A percentile compares a stretch with the other conserved stretches of the same genome.
phyloP scores from a whole-genome alignment of 1,140 invertebrate species.

The Batillaria attramentaria region DNA sequence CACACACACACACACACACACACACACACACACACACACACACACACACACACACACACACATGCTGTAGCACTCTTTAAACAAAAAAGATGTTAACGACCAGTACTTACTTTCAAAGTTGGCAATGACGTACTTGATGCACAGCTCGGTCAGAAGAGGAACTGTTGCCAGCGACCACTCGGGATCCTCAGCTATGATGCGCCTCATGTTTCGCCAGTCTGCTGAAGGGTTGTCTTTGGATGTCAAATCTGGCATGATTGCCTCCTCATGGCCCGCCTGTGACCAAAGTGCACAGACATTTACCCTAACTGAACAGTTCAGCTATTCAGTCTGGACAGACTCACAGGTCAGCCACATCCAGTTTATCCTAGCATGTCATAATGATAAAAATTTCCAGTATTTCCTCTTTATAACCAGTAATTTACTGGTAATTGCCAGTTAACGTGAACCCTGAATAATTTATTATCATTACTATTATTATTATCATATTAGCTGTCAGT shows the following conservation, averaged over 20 bases:
- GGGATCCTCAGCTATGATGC: conserved; percentile 72
- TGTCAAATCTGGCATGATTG: conserved; percentile 44
- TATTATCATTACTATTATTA: background rate
- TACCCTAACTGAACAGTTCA: background rate
- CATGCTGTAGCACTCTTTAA: too few species aligned
- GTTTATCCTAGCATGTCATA: conserved; percentile 7
- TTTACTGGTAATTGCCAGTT: too few species aligned
- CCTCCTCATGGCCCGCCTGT: conserved; percentile 28
- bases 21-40: too few species aligned
- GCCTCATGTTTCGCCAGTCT: conserved; percentile 70
- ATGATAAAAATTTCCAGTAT: too few species aligned
- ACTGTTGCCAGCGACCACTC: conserved; percentile 73
- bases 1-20: too few species aligned
- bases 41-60: too few species aligned
- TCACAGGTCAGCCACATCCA: too few species aligned
- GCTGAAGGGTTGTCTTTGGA: conserved; percentile 66
- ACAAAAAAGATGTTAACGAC: conserved; percentile 9
- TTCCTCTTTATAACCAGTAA: too few species aligned
- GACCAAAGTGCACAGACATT: too few species aligned
- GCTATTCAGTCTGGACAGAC: background rate
- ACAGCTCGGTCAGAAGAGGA: conserved; percentile 67
- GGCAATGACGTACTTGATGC: conserved; percentile 66
- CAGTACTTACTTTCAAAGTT: conserved; percentile 70
- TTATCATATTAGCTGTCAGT: background rate
- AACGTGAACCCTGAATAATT: too few species aligned